These are phyloP conservation scores for Microtus montanus DNA, from an alignment of 2,113 vertebrate species.

Conservation along the genomic window DNA sequence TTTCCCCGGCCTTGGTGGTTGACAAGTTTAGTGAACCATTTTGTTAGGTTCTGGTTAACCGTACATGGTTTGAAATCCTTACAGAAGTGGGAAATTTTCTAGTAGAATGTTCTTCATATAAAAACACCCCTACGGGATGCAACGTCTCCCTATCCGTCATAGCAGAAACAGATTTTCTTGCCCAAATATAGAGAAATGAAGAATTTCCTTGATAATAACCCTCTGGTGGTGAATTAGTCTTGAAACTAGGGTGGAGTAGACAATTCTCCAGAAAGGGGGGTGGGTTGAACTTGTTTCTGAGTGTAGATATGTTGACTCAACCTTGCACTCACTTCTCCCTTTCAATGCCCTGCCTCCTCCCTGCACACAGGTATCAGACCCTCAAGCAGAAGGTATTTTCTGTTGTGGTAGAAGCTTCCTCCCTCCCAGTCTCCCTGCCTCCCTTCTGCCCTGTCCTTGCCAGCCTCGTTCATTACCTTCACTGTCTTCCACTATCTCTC, in stretches of 20 bases:
- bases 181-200: slow-evolving; percentile 27
- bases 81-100: slow-evolving; percentile 2
- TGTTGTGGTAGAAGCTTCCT: neutral
- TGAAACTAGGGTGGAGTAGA: slow-evolving; percentile 15
- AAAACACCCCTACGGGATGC: neutral
- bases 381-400: neutral
- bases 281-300: slow-evolving; percentile 18
- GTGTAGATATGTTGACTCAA: slow-evolving; percentile 49
- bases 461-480: neutral
- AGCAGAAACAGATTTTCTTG: slow-evolving; percentile 3
- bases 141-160: neutral
- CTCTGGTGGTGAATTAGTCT: slow-evolving; percentile 40
- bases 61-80: slow-evolving; percentile 55
- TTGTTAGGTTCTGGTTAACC: slow-evolving; percentile 71
- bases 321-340: slow-evolving; percentile 31
- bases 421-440: neutral
- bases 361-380: neutral
- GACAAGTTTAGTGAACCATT: slow-evolving; percentile 73
- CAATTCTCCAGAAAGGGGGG: neutral
- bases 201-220: neutral
- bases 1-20: slow-evolving; percentile 50
- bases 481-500: neutral
- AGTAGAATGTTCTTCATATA: neutral
- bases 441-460: neutral
- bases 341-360: neutral